Evolutionary conservation across 2,888 invertebrate genomes (phyloP).

Genomic region (Dicranocentrus wangi): DNA sequence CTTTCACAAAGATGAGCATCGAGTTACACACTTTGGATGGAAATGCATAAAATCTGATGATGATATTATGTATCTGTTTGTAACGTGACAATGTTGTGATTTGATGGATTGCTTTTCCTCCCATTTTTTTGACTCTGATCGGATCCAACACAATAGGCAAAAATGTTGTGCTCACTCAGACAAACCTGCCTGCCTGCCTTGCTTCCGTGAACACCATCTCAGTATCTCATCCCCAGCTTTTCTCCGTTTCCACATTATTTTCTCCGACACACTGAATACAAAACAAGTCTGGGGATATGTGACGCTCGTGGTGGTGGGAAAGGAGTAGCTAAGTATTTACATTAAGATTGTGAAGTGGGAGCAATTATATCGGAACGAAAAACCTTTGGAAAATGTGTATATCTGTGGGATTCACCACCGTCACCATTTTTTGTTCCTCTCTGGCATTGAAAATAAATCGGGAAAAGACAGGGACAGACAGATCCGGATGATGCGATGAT

Average conservation of each 20-base stretch:
- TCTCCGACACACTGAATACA: too few species aligned
- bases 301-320: too few species aligned
- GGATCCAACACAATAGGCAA: slow-evolving; percentile 21
- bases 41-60: background rate
- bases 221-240: too few species aligned
- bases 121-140: slow-evolving; percentile 42
- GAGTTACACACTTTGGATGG: background rate
- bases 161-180: too few species aligned
- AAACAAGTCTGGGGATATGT: too few species aligned
- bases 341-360: too few species aligned
- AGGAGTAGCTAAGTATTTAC: too few species aligned
- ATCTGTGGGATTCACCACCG: too few species aligned
- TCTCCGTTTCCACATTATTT: too few species aligned
- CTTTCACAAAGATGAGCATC: slow-evolving; percentile 50
- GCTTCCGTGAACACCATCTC: background rate
- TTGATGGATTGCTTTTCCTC: slow-evolving; percentile 61
- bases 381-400: too few species aligned
- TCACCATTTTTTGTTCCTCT: too few species aligned
- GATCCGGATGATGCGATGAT: slow-evolving; percentile 38
- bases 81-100: slow-evolving; percentile 59
- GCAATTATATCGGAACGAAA: too few species aligned
- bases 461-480: background rate
- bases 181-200: background rate
- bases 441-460: slow-evolving; percentile 3
- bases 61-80: slow-evolving; percentile 49